Conservation (phyloP, 2,113 vertebrate genomes). For the Diadophis punctatus region DNA sequence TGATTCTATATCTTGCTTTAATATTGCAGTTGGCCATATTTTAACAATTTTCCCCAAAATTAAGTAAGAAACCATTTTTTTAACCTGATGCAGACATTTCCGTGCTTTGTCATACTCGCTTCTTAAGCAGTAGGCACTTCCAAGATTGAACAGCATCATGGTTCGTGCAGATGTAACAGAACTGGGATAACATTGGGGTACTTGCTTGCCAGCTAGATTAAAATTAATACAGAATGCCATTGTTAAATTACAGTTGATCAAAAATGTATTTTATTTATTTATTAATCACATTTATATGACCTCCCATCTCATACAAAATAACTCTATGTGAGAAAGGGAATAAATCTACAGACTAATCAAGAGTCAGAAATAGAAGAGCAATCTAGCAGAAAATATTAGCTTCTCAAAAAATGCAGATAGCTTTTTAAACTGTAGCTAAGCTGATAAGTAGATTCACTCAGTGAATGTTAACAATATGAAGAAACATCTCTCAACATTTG, state of each 20-base stretch:
- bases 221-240: background rate
- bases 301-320: background rate
- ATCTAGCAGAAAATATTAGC: background rate
- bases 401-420: background rate
- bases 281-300: background rate
- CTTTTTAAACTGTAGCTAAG: background rate
- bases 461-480: background rate
- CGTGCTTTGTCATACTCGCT: slow-evolving; percentile 98
- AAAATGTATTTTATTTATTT: background rate
- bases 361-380: background rate
- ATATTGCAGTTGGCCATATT: background rate
- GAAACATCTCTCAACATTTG: background rate
- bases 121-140: slow-evolving; percentile 93
- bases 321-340: background rate
- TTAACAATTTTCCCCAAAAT: background rate
- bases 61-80: background rate
- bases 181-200: slow-evolving; percentile 91
- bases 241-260: background rate
- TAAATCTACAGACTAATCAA: background rate
- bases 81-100: slow-evolving; percentile 95
- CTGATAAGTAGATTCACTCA: background rate
- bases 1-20: background rate
- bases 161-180: slow-evolving; percentile 90
- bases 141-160: slow-evolving; percentile 97
- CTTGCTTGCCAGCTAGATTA: slow-evolving; percentile 86